phyloP scores from a whole-genome alignment of 2,113 vertebrate species.

The Corythaixoides concolor region DNA sequence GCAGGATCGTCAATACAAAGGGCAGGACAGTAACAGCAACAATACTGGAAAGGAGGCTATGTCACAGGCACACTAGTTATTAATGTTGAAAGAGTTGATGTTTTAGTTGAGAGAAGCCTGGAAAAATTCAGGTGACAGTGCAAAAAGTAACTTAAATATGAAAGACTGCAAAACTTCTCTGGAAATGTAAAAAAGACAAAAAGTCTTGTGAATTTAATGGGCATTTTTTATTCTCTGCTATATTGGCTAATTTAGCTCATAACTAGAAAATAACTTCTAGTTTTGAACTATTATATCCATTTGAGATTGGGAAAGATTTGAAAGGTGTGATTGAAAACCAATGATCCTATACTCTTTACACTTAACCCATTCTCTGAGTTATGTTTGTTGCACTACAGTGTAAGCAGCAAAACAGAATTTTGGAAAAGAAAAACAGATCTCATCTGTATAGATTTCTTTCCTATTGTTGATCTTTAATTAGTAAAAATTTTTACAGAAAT shows the following conservation, averaged over 20 bases:
- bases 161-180: neutral
- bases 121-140: neutral
- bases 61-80: neutral
- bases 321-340: conserved; percentile 76
- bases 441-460: conserved; percentile 69
- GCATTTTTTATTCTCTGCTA: neutral
- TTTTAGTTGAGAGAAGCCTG: neutral
- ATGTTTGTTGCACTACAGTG: conserved; percentile 69
- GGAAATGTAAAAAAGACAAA: neutral
- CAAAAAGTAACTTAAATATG: neutral
- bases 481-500: conserved; percentile 57
- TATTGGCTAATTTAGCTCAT: conserved; percentile 29
- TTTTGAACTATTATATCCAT: conserved; percentile 4
- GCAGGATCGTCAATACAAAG: neutral
- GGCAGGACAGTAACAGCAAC: neutral
- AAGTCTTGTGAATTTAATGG: neutral
- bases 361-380: conserved; percentile 78
- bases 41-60: conserved; percentile 55
- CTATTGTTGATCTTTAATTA: conserved; percentile 69
- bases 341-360: conserved; percentile 78
- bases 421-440: conserved; percentile 71
- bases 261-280: conserved; percentile 30
- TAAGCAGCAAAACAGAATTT: conserved; percentile 78
- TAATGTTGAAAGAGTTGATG: neutral
- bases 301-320: conserved; percentile 65